These are phyloP conservation scores for Anas platyrhynchos DNA, from an alignment of 2,113 vertebrate species.

Conservation along the genomic window DNA sequence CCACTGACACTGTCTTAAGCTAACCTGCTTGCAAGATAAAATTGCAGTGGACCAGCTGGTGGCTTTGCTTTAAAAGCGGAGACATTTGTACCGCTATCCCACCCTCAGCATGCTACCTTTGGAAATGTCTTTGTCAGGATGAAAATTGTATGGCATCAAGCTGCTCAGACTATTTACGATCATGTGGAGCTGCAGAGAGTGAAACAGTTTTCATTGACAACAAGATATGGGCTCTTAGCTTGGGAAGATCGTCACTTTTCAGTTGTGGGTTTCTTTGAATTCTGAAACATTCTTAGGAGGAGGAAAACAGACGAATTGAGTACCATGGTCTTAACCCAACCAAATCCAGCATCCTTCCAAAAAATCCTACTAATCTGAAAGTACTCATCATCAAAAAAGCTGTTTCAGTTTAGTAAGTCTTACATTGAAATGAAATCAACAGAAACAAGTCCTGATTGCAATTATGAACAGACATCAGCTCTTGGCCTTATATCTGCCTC, in stretches of 20 bases:
- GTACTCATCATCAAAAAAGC: neutral
- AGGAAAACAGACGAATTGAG: neutral
- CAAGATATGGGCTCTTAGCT: neutral
- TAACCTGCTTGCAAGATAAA: neutral
- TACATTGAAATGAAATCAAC: neutral
- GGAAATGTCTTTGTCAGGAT: neutral
- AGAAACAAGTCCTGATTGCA: neutral
- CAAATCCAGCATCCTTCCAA: neutral
- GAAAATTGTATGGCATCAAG: neutral
- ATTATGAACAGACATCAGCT: neutral
- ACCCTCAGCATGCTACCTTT: neutral
- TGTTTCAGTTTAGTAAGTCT: neutral
- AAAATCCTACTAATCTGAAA: neutral
- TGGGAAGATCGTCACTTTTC: neutral
- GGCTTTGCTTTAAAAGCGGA: neutral
- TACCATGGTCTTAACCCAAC: neutral
- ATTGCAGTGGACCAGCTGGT: neutral
- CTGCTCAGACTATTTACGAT: neutral
- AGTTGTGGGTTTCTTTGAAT: fast-evolving
- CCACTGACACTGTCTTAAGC: neutral
- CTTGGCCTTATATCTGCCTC: neutral
- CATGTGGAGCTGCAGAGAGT: neutral
- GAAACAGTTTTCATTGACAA: neutral
- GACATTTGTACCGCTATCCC: neutral
- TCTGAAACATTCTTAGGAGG: neutral